Conservation (phyloP, 2,113 vertebrate genomes). For the Actinemys pallida region DNA sequence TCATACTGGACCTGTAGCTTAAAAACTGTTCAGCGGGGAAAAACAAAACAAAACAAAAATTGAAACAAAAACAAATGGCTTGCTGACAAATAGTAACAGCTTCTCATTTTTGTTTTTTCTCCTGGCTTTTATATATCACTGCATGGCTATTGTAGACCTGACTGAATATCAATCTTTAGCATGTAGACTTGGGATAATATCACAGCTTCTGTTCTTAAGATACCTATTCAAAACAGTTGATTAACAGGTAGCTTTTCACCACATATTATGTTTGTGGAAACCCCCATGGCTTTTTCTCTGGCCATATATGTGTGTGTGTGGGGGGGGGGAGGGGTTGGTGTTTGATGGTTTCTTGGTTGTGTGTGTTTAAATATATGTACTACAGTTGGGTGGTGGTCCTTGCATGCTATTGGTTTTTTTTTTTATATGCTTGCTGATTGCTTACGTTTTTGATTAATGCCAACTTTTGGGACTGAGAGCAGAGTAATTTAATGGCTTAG, state of each 20-base stretch:
- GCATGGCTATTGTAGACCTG: background rate
- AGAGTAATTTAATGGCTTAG: background rate
- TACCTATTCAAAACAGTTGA: background rate
- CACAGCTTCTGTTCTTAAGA: background rate
- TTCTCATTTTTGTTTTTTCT: background rate
- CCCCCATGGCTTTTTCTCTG: background rate
- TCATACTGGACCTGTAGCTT: background rate
- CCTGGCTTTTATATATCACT: background rate
- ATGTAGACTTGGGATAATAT: background rate
- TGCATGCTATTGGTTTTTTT: background rate
- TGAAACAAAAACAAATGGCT: background rate
- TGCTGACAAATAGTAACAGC: background rate
- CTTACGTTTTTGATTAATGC: background rate
- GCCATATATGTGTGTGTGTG: too few species aligned
- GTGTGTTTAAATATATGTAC: background rate
- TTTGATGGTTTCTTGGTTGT: background rate
- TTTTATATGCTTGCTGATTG: background rate
- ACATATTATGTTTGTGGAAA: background rate
- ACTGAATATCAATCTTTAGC: background rate
- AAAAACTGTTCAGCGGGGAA: background rate
- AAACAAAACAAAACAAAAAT: background rate
- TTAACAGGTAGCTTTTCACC: background rate
- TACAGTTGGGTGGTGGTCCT: accelerated
- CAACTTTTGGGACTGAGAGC: background rate
- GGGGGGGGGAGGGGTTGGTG: accelerated